A percentile compares a stretch with the other conserved stretches of the same genome.
Conservation (phyloP, 30 jellyfish, hydroid and myxozoan genomes). For the Chrysaora quinquecirrha region DNA sequence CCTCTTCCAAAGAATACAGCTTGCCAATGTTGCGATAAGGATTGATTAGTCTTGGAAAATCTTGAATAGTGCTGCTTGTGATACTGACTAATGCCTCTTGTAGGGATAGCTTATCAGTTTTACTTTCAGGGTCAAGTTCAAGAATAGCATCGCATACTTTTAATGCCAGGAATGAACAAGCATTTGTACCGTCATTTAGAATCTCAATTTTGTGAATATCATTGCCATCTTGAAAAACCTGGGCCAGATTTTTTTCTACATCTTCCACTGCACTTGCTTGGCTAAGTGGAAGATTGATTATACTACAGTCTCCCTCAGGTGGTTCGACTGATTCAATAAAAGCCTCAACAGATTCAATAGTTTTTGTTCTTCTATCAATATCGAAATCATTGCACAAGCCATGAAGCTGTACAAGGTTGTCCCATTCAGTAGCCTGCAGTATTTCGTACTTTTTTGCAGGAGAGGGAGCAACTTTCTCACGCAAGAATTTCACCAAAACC, state of each 20-base stretch:
- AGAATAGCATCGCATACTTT: conserved; percentile 8
- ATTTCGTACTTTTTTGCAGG: background rate
- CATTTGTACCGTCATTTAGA: conserved; percentile 19
- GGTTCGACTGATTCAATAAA: background rate
- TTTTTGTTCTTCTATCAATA: background rate
- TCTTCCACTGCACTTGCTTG: conserved; percentile 23
- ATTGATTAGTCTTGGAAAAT: background rate
- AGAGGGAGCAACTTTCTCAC: conserved; percentile 8
- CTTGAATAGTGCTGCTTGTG: background rate
- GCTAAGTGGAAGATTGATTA: background rate
- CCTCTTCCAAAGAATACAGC: background rate
- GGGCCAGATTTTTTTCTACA: background rate
- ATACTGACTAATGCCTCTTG: background rate
- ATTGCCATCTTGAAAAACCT: background rate
- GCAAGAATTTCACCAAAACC: conserved; percentile 11
- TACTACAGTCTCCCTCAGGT: background rate
- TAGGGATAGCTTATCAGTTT: background rate
- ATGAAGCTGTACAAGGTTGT: conserved; percentile 15
- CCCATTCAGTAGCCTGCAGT: conserved; percentile 28
- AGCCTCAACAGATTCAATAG: background rate
- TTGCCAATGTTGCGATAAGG: background rate
- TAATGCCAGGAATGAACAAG: conserved; percentile 15
- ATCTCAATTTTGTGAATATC: background rate
- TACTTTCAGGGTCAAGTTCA: background rate
- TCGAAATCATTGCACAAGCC: conserved; percentile 12